phyloP scores from a whole-genome alignment of 2,797 vertebrate genomes.

The Macrochelys suwanniensis region DNA sequence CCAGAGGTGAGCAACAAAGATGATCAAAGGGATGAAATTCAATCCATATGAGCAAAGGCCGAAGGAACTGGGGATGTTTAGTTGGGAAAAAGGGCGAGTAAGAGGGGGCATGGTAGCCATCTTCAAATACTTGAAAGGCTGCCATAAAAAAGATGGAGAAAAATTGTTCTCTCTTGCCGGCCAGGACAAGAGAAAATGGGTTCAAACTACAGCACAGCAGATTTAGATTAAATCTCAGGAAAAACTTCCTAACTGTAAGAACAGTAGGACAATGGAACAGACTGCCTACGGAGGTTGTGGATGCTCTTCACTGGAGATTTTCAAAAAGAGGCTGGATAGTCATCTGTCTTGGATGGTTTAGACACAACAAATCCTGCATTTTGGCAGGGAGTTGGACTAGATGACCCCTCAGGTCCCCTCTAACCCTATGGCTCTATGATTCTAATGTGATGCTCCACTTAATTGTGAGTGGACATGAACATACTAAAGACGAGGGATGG shows the following conservation, averaged over 20 bases:
- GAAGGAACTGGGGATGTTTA: background rate
- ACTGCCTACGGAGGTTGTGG: no score
- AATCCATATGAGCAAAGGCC: background rate
- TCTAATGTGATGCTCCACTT: rapidly evolving
- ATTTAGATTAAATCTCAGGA: background rate
- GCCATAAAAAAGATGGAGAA: background rate
- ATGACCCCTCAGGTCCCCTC: background rate
- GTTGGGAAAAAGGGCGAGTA: background rate
- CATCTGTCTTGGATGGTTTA: background rate
- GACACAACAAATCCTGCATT: background rate
- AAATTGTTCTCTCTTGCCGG: background rate
- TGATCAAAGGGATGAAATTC: background rate
- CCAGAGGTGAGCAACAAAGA: background rate
- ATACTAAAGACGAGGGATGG: background rate
- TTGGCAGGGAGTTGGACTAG: background rate
- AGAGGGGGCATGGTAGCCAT: background rate
- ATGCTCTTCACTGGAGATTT: background rate
- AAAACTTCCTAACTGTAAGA: background rate
- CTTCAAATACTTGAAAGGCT: background rate
- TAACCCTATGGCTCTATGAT: background rate
- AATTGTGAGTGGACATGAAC: background rate
- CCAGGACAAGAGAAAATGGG: background rate
- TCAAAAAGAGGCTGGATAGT: background rate
- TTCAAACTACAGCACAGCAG: background rate
- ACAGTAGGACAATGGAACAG: background rate